Base-by-base conservation (phyloP, 2,888 invertebrate genomes). In the Leptopilina drosophilae region DNA sequence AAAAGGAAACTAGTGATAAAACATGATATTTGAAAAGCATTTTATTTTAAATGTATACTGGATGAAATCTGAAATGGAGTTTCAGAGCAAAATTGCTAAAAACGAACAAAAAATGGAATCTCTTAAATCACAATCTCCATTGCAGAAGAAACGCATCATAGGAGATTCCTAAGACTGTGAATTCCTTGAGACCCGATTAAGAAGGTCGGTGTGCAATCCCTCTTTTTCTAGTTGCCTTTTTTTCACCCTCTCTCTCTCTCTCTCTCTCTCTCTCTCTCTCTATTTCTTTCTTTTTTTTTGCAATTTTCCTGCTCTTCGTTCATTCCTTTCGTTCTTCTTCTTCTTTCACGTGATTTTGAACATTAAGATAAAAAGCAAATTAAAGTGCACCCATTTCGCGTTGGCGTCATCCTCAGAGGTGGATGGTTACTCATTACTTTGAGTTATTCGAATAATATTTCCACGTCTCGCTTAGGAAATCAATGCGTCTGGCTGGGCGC, bases 401-500 rank as follows among this genome's bases (percentile, higher is more conserved):
- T 26, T 14, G 15, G 56, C 73, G 56, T 73, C 73, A 73, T 73
- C 56, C 53, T 78, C 64, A 64, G 53, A 78, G 40, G 64, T 64
- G 53, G 65, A 56, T 64, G 53, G 53, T 49, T 46, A 83, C 87
- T 90, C 90, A 87, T 91, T 91, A 90, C 88, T 88, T 89, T 90
- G 90, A 91, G 90, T 91, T 90, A 91, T 90, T 88, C 85, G 87
- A 85, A 88, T 90, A 89, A 90, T 90, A 90, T 90, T 88, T 90
- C 85, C 86, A 85, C 85, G 88, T 87, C 88, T 85, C 85, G 85
- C 82, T 77, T 82, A 84, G 87, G 87, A 89, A 90, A 90, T 90
- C 90, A 89, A 90, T 90, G 89, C 87, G 86, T 88, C 87, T 88
- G 85, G 86, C 85, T 84, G 78, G 83, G 78, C 84, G 81, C 83